phyloP scores from a whole-genome alignment of 2,113 vertebrate species.

The Myrmecobius fasciatus region DNA sequence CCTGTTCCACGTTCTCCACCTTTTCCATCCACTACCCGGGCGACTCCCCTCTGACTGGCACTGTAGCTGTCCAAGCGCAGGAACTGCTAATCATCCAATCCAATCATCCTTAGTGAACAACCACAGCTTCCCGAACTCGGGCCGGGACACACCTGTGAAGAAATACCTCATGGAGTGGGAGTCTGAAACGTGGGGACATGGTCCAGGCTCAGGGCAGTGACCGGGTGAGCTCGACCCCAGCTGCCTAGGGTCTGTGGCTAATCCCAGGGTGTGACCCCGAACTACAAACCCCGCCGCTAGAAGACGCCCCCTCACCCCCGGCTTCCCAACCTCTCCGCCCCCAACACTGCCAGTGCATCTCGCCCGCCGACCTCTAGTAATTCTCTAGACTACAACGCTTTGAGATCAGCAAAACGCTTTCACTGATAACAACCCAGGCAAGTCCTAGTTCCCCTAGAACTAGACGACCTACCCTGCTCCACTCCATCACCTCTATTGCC shows the following conservation, averaged over 20 bases:
- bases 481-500: neutral
- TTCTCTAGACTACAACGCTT: too few species aligned
- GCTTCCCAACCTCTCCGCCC: rapidly evolving
- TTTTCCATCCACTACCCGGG: conserved; percentile 27
- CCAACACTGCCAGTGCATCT: neutral
- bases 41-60: neutral
- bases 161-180: conserved; percentile 52
- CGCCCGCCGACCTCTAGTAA: too few species aligned
- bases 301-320: too few species aligned
- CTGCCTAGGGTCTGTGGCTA: neutral
- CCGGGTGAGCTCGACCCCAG: rapidly evolving
- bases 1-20: neutral
- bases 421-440: too few species aligned
- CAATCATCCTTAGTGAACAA: neutral
- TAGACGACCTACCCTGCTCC: neutral
- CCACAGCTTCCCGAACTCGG: neutral
- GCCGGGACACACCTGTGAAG: neutral
- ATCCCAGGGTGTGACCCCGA: too few species aligned
- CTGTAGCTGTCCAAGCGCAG: conserved; percentile 46
- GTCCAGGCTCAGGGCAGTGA: too few species aligned
- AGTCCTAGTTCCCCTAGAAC: too few species aligned
- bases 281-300: neutral
- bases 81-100: conserved; percentile 61
- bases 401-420: too few species aligned
- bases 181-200: neutral